A percentile compares a stretch with the other conserved stretches of the same genome.
phyloP scores from a whole-genome alignment of 2,113 vertebrate genomes.

The Tychaedon coryphoeus region DNA sequence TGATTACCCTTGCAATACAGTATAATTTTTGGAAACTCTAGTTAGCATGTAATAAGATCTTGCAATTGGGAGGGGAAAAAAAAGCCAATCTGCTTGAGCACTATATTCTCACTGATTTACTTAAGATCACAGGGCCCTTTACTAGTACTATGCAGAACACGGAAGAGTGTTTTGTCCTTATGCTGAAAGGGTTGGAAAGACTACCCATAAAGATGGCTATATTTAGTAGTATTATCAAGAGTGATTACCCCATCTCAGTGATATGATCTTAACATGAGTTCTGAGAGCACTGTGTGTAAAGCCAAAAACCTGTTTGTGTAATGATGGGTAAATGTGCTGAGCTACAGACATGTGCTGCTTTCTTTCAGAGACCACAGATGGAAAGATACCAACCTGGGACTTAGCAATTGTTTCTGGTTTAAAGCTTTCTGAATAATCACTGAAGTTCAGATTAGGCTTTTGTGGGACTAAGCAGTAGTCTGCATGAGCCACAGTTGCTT shows the following conservation, averaged over 20 bases:
- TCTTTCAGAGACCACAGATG: background rate
- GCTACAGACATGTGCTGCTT: background rate
- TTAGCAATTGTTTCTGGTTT: background rate
- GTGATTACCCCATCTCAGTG: background rate
- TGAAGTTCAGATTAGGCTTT: background rate
- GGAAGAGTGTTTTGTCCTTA: background rate
- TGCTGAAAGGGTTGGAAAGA: background rate
- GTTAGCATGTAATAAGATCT: constrained; percentile 18
- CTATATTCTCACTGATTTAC: background rate
- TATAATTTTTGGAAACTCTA: constrained; percentile 24
- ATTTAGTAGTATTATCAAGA: background rate
- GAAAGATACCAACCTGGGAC: background rate
- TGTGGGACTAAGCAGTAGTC: background rate
- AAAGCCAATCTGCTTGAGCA: background rate
- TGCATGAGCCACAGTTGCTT: background rate
- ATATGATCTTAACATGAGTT: background rate
- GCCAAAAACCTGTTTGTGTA: background rate
- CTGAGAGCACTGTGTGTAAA: background rate
- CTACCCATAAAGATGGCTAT: background rate
- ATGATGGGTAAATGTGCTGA: background rate
- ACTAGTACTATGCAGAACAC: background rate
- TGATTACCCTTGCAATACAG: constrained; percentile 49
- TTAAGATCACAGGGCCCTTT: background rate
- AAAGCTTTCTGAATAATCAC: background rate
- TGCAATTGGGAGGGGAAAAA: background rate